These are phyloP conservation scores for Microplitis demolitor DNA, from an alignment of 1,140 invertebrate species.

Conservation along the genomic window DNA sequence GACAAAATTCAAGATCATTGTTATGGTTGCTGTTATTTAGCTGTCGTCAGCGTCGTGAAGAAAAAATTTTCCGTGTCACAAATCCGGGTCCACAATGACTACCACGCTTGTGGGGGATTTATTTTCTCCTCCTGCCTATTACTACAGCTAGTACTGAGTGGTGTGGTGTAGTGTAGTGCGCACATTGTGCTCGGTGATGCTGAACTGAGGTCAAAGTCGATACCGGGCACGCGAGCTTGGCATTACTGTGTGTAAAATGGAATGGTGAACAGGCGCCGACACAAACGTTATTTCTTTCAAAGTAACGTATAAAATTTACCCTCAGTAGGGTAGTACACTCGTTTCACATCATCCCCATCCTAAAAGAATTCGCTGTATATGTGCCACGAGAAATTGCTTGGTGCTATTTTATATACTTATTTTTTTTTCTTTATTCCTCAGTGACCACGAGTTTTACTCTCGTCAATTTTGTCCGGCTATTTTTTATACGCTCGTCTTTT, in stretches of 20 bases:
- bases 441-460: neutral
- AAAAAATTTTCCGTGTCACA: slow-evolving; percentile 12
- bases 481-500: neutral
- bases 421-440: neutral
- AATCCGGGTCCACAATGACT: slow-evolving; percentile 1
- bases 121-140: neutral
- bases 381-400: neutral
- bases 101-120: slow-evolving; percentile 2
- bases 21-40: neutral
- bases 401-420: neutral
- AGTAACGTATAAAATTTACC: neutral
- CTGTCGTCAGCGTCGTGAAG: neutral
- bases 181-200: slow-evolving; percentile 11
- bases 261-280: slow-evolving; percentile 2
- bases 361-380: neutral
- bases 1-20: neutral
- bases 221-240: slow-evolving; percentile 30
- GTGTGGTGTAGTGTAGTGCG: no score
- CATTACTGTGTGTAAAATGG: slow-evolving; percentile 26
- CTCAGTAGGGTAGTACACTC: neutral
- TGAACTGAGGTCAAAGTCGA: slow-evolving; percentile 31
- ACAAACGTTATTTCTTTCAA: slow-evolving; percentile 22
- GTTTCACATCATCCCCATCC: neutral
- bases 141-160: no score
- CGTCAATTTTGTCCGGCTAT: neutral